Evolutionary conservation across 2,888 invertebrate species (phyloP), one percentile per base, ranked within the genome.

Genomic region (Stramonita haemastoma): DNA sequence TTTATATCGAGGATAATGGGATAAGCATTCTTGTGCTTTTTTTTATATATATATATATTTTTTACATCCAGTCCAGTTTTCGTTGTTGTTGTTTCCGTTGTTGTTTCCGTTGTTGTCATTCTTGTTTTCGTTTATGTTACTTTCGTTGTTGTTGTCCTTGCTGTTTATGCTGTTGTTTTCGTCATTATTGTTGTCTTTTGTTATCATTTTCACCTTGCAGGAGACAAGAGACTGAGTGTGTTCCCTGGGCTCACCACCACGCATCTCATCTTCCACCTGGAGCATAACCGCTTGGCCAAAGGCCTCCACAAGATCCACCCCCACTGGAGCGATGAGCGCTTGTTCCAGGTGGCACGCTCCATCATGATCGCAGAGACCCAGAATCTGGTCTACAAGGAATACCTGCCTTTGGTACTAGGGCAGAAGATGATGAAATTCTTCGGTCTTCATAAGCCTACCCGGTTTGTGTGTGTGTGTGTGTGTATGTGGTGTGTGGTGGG

Each of bases 271-370:
- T 90, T 86, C 34, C 84, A 85, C 77, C 79, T 89, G 60, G 90
- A 90, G 66, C 90, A 90, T 29, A 90, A 90, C 89, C 88, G 90
- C 5, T 6, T 90, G 81, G 90, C 90, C 0, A 17, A 81, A 22
- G 56, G 29, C 8, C 86, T 90, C 79, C 26, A 22, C 19, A 15
- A 22, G 13, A 22, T 73, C 5, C 89, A 90, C 60, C 89, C 87
- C 1, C 85, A 88, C 6, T 90, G 90, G 90, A 70, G 46, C 22
- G 90, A 90, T 66, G 90, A 90, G 46, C 84, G 36, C 36, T 56
- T 89, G 6, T 90, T 86, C 70, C 90, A 90, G 89, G 90, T 88
- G 57, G 85, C 88, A 4, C 85, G 89, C 57, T 79, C 88, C 73
- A 83, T 90, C 26, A 57, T 83, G 81, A 88, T 84, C 81, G 90